Base-by-base conservation (phyloP, 2,888 invertebrate species). In the Luperina testacea region DNA sequence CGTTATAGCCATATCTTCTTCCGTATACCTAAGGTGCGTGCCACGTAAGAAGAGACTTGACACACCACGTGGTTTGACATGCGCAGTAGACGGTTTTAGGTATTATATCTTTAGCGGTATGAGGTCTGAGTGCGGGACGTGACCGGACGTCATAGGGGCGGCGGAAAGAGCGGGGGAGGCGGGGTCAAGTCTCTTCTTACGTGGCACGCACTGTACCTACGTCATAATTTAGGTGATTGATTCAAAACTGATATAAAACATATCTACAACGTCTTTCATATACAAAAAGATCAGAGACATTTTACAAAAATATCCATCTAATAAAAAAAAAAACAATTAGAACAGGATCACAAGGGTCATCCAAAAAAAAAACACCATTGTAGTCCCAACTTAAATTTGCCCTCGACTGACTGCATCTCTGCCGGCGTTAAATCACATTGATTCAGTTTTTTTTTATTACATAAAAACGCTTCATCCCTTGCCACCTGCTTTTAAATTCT, bases 381-480 rank as follows among this genome's bases (percentile, higher is more conserved):
- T n/a, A 11, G 7, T 42, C 63, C 59, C 53, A 24, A 59, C 61
- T 71, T 53, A 65, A 77, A 69, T 61, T 53, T 68, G 42, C 77
- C 71, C 71, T 57, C 61, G 38, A 48, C 69, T 38, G 42, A 5
- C 15, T 72, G 15, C 64, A 4, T 15, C 59, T 63, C 81, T 38
- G 38, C 57, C 69, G 32, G 13, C 48, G 8, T 68, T 48, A 61
- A 57, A 82, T 82, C 81, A 45, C 82, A 72, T 72, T 77, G 82
- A 71, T 82, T 27, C 61, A 42, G 20, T 48, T 68, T 82, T 81
- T 67, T 79, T 53, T 51, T n/a, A n/a, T n/a, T 13, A 4, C 4
- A 3, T 20, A 24, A 38, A 71, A 68, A 57, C 1, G 8, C 1
- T 27, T 17, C 77, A 82, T 63, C 27, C 38, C 71, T 70, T n/a